Base-by-base conservation (phyloP, 2,888 invertebrate species). In the Tineola bisselliella region DNA sequence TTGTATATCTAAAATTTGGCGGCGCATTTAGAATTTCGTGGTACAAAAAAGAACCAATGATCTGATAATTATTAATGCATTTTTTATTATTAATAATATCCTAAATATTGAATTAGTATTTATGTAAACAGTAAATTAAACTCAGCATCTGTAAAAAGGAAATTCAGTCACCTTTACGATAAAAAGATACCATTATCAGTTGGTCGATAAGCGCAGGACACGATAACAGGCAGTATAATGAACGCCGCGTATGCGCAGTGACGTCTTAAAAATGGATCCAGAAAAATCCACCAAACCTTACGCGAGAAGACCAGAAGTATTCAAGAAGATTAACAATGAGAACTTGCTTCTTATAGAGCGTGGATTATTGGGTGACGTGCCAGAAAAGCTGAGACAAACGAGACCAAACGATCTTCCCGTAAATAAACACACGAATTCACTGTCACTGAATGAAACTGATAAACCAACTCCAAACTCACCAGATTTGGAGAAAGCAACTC, bases 341-440 rank as follows among this genome's bases (percentile, higher is more conserved):
- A 84, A 70, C 64, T 70, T 87, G 11, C 70, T 75, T n/a, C 68
- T 80, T 62, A 80, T 86, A 60, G 87, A 87, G 66, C 68, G 86
- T 19, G 84, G 86, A 15, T 71, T 87, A 0, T 78, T 84, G 3
- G 82, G 82, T 4, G 84, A 84, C 58, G 65, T 87, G 11, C 80
- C 84, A 1, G 75, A 79, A 12, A 82, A 80, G 68, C 76, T 87
- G 0, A 81, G 80, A 62, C 75, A 68, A 63, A 70, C 73, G 56
- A 75, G 81, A 68, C 79, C 79, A 12, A 70, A 71, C 62, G 75
- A 76, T 38, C 65, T 86, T 8, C 59, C 70, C 61, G 77, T 83
- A 62, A 77, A 88, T 62, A 88, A 86, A 79, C 87, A 88, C 64
- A 77, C 77, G 2, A 71, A 80, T 63, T 80, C 86, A 12, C 70